Conservation (phyloP, 2,888 invertebrate genomes). For the Augiades crinisus region DNA sequence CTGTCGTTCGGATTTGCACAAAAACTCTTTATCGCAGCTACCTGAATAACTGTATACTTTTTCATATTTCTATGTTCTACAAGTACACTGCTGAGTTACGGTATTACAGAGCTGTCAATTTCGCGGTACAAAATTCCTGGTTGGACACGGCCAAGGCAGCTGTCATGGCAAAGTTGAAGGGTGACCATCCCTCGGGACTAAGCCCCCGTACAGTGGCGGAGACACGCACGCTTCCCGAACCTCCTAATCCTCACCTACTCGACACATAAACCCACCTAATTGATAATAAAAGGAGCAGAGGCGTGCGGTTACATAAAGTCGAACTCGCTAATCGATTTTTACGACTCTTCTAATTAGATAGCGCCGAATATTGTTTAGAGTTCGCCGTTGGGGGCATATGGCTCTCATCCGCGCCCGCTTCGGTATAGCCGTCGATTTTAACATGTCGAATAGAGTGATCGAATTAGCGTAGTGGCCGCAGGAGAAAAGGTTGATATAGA, state of each 20-base stretch:
- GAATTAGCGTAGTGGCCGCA: not conserved
- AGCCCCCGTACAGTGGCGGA: slow-evolving; percentile 61
- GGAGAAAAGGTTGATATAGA: not conserved
- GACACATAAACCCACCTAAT: slow-evolving; percentile 79
- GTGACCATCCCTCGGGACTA: slow-evolving; percentile 71
- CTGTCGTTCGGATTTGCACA: no score
- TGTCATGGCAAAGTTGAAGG: slow-evolving; percentile 71
- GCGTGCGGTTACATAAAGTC: slow-evolving; percentile 71
- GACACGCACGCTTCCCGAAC: slow-evolving; percentile 70
- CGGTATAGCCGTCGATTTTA: slow-evolving; percentile 1
- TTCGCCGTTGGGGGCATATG: slow-evolving; percentile 55
- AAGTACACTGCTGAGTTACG: slow-evolving; percentile 51
- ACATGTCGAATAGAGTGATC: not conserved
- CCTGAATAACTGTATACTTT: no score
- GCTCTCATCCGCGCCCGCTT: not conserved
- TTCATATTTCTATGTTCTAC: no score
- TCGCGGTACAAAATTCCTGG: slow-evolving; percentile 72
- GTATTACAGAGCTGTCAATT: slow-evolving; percentile 69
- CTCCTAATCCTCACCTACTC: slow-evolving; percentile 72
- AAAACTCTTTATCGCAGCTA: no score
- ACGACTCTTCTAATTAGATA: slow-evolving; percentile 68
- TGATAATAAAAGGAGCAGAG: slow-evolving; percentile 78
- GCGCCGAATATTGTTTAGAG: slow-evolving; percentile 65
- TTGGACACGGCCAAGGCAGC: slow-evolving; percentile 73
- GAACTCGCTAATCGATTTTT: slow-evolving; percentile 74